These are phyloP conservation scores for Gryon sp. DNA, from an alignment of 1,140 invertebrate species.

Conservation along the genomic window DNA sequence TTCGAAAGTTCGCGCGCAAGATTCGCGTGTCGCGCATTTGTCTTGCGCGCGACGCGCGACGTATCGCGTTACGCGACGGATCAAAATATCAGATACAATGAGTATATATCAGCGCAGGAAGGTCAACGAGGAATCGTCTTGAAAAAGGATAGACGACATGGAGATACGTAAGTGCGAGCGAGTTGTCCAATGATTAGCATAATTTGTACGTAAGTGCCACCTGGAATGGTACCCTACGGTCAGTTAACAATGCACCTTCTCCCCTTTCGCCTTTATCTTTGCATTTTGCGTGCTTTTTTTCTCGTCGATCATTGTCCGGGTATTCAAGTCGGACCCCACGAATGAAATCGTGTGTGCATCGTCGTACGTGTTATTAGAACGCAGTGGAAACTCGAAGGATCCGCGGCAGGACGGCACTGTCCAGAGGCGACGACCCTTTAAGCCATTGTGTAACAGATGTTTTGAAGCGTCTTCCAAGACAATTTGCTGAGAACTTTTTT, in stretches of 20 bases:
- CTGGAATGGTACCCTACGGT: slow-evolving; percentile 63
- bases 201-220: slow-evolving; percentile 53
- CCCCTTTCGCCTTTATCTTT: slow-evolving; percentile 35
- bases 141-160: not conserved
- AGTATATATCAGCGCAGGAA: slow-evolving; percentile 29
- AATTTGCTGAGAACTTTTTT: not conserved
- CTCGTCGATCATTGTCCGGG: slow-evolving; percentile 34
- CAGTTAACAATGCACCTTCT: slow-evolving; percentile 42
- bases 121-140: slow-evolving; percentile 23
- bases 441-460: slow-evolving; percentile 49
- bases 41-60: slow-evolving; percentile 19
- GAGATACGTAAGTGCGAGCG: not conserved
- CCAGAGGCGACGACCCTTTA: slow-evolving; percentile 64
- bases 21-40: slow-evolving; percentile 55
- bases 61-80: slow-evolving; percentile 54
- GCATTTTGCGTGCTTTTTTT: slow-evolving; percentile 51
- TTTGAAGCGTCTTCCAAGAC: slow-evolving; percentile 30
- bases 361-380: slow-evolving; percentile 39
- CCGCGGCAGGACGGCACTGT: slow-evolving; percentile 53
- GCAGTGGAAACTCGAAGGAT: slow-evolving; percentile 43
- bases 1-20: slow-evolving; percentile 37
- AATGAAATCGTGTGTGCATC: slow-evolving; percentile 34
- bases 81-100: slow-evolving; percentile 55
- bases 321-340: slow-evolving; percentile 33
- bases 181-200: slow-evolving; percentile 40